Conservation (phyloP, 2,113 vertebrate species). For the Hucho hucho region DNA sequence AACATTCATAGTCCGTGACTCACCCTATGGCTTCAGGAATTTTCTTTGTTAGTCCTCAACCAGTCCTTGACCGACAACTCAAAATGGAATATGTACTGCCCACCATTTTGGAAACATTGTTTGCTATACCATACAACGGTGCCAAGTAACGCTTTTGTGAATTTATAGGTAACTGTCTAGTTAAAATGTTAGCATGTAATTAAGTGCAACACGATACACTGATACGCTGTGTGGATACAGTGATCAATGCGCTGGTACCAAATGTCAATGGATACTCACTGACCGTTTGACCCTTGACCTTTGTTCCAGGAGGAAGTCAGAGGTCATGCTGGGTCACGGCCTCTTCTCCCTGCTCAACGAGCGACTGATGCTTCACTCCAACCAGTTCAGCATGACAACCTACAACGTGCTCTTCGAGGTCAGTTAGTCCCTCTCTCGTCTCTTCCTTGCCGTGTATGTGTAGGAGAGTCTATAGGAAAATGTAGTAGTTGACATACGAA, state of each 20-base stretch:
- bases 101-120: background rate
- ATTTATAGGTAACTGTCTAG: no score
- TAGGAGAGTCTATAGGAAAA: background rate
- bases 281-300: constrained; percentile 23
- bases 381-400: constrained; percentile 89
- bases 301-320: constrained; percentile 87
- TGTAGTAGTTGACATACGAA: no score
- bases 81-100: background rate
- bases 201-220: no score
- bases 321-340: constrained; percentile 94
- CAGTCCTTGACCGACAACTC: background rate
- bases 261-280: background rate
- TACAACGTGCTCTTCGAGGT: constrained; percentile 99
- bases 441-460: background rate
- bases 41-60: constrained; percentile 2
- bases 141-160: background rate
- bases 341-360: constrained; percentile 94
- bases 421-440: constrained; percentile 18
- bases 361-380: constrained; percentile 90
- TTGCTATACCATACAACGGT: background rate
- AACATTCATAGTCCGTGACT: background rate
- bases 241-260: background rate
- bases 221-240: background rate
- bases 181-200: no score
- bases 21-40: background rate